Percentiles rank a stretch among this genome's conserved stretches.
phyloP scores from a whole-genome alignment of 2,888 invertebrate species.

The Oligia latruncula region DNA sequence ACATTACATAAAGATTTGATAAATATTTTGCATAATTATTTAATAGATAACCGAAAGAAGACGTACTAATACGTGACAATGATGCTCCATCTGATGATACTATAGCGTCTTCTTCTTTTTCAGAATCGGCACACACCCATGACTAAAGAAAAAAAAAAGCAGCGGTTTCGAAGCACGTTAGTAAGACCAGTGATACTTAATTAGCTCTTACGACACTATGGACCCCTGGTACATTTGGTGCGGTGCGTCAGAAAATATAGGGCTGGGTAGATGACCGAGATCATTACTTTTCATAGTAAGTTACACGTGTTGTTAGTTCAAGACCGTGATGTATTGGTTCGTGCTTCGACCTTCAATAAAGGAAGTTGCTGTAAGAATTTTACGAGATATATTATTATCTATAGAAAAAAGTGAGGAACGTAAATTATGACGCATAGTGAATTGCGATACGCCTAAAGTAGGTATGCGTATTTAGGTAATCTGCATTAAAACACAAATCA shows the following conservation, averaged over 20 bases:
- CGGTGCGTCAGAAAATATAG: constrained; percentile 25
- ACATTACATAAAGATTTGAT: neutral
- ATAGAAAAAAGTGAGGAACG: neutral
- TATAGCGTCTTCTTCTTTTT: neutral
- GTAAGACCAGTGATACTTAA: neutral
- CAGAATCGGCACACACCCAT: neutral
- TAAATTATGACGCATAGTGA: neutral
- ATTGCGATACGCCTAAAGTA: neutral
- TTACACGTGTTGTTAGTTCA: constrained; percentile 8
- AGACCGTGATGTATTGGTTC: constrained; percentile 1
- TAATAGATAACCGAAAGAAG: neutral
- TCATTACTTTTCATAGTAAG: neutral
- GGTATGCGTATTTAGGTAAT: neutral
- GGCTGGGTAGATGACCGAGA: neutral
- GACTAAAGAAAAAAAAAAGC: neutral
- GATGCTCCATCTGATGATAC: neutral
- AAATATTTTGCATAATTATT: neutral
- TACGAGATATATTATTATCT: neutral
- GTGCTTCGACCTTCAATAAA: constrained; percentile 22
- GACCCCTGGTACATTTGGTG: neutral
- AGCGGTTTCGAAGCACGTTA: neutral
- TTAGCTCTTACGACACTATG: neutral
- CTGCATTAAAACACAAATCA: too few species aligned
- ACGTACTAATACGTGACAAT: neutral
- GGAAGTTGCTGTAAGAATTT: constrained; percentile 35